These are phyloP conservation scores for Anoplopoma fimbria DNA, from an alignment of 2,113 vertebrate genomes.

Conservation along the genomic window DNA sequence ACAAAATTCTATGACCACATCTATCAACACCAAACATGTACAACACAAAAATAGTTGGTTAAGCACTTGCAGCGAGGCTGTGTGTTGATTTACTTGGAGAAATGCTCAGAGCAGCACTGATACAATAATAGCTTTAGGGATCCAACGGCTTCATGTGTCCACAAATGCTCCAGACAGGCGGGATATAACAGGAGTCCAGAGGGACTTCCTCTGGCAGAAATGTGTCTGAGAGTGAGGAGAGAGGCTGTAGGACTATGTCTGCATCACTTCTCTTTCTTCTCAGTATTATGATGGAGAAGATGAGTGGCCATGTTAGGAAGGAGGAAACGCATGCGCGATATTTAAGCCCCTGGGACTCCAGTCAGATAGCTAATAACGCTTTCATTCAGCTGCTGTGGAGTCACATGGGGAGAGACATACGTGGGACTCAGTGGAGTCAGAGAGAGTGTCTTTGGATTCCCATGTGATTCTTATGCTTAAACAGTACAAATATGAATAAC, in stretches of 20 bases:
- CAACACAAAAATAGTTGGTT: not conserved
- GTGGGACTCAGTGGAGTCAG: too few species aligned
- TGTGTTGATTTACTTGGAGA: slow-evolving; percentile 48
- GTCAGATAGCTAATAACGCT: slow-evolving; percentile 51
- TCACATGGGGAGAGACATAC: too few species aligned
- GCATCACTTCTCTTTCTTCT: slow-evolving; percentile 26
- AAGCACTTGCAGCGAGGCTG: not conserved
- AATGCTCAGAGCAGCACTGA: slow-evolving; percentile 41
- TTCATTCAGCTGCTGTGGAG: too few species aligned
- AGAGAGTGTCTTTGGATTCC: too few species aligned
- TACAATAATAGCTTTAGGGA: slow-evolving; percentile 64
- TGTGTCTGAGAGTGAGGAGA: slow-evolving; percentile 44
- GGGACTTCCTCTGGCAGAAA: slow-evolving; percentile 52
- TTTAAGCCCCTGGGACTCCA: slow-evolving; percentile 60
- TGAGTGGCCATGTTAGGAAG: slow-evolving; percentile 6
- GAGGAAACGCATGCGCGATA: slow-evolving; percentile 34
- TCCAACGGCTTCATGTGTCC: slow-evolving; percentile 43
- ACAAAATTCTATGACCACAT: not conserved
- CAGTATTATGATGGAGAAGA: slow-evolving; percentile 37
- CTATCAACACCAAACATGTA: slow-evolving; percentile 16
- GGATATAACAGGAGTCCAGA: slow-evolving; percentile 47
- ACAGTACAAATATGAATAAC: too few species aligned
- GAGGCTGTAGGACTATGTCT: slow-evolving; percentile 10
- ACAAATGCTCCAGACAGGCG: slow-evolving; percentile 35
- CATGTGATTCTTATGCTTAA: too few species aligned